Conservation (phyloP, 1,140 invertebrate species). For the Aphaenogaster floridana region DNA sequence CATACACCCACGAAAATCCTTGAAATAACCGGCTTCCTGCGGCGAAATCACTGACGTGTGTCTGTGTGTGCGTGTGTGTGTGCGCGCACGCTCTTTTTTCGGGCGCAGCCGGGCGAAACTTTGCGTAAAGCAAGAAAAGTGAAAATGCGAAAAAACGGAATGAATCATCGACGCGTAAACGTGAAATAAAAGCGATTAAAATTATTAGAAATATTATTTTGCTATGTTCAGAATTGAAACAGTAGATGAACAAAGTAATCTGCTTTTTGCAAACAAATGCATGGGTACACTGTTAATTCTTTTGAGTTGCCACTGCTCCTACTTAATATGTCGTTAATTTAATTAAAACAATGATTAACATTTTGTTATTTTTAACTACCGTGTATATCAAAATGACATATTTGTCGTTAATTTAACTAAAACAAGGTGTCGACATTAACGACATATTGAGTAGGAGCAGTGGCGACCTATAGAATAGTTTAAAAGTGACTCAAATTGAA, state of each 20-base stretch:
- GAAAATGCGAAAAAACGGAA: background rate
- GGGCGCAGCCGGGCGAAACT: conserved; percentile 23
- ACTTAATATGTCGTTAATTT: too few relatives aligned
- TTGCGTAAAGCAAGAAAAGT: conserved; percentile 15
- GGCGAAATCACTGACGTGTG: background rate
- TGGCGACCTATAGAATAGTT: too few relatives aligned
- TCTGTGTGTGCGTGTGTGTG: background rate
- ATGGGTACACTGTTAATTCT: too few relatives aligned
- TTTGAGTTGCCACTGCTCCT: too few relatives aligned
- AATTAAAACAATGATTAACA: too few relatives aligned
- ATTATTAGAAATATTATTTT: background rate
- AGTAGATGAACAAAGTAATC: background rate
- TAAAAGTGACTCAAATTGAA: too few relatives aligned
- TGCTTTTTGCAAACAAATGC: background rate
- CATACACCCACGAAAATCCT: conserved; percentile 36
- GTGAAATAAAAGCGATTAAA: background rate
- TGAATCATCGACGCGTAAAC: background rate
- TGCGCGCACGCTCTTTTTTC: conserved; percentile 1
- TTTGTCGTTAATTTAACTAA: too few relatives aligned
- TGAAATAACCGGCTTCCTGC: background rate
- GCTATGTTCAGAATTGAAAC: background rate
- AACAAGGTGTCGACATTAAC: too few relatives aligned
- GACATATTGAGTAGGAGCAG: too few relatives aligned
- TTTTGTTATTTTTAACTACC: too few relatives aligned
- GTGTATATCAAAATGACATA: too few relatives aligned